These are phyloP conservation scores for Catocala sponsa DNA, from an alignment of 2,888 invertebrate genomes.

Conservation along the genomic window DNA sequence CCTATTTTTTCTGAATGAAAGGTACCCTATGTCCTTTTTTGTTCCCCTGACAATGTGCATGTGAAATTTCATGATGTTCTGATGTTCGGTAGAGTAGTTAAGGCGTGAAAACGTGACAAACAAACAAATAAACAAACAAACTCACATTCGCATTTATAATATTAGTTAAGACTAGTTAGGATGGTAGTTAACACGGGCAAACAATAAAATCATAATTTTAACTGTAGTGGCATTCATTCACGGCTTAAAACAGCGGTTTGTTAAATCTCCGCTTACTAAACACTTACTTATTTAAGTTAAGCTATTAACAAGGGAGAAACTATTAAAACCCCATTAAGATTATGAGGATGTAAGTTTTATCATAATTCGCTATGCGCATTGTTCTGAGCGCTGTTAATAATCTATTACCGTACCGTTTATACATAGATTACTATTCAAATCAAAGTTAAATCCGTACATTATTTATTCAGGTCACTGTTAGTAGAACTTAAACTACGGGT, in stretches of 20 bases:
- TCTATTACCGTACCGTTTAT: slow-evolving; percentile 15
- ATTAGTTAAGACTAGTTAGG: too few relatives aligned
- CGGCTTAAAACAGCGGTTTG: slow-evolving; percentile 26
- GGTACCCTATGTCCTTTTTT: too few relatives aligned
- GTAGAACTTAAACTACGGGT: slow-evolving; percentile 13
- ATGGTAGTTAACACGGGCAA: too few relatives aligned
- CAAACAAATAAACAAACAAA: too few relatives aligned
- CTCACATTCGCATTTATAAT: too few relatives aligned
- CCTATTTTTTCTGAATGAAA: too few relatives aligned
- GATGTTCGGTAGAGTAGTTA: too few relatives aligned
- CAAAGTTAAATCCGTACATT: slow-evolving; percentile 32
- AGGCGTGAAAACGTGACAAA: too few relatives aligned
- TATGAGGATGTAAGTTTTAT: slow-evolving; percentile 23
- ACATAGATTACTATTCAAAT: slow-evolving; percentile 28
- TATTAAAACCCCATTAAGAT: slow-evolving; percentile 33
- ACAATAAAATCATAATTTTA: too few relatives aligned
- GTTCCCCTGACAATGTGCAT: too few relatives aligned
- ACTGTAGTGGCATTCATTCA: slow-evolving; percentile 23
- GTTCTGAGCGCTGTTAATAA: slow-evolving; percentile 22
- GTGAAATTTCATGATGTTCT: too few relatives aligned
- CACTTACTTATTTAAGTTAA: slow-evolving; percentile 21
- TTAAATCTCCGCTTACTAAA: slow-evolving; percentile 26
- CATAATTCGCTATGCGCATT: slow-evolving; percentile 31
- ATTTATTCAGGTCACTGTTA: slow-evolving; percentile 37
- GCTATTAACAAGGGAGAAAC: slow-evolving; percentile 23